Percentiles rank a stretch among this genome's conserved stretches.
These are phyloP conservation scores for Chaetodon trifascialis DNA, from an alignment of 2,113 vertebrate species.

Conservation along the genomic window DNA sequence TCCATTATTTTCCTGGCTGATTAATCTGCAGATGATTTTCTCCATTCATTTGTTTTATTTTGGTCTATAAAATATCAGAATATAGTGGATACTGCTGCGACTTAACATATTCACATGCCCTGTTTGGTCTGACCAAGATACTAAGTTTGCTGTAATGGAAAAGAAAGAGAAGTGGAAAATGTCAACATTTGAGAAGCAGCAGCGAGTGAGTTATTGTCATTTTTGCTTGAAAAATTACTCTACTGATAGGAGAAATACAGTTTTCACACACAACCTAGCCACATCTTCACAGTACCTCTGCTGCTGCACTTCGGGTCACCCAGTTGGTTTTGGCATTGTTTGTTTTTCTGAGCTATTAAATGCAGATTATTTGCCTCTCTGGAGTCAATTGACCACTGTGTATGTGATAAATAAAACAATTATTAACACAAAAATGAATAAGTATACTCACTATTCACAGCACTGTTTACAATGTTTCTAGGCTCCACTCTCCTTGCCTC, in stretches of 20 bases:
- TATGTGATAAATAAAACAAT: no score
- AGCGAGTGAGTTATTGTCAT: background rate
- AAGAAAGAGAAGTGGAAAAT: background rate
- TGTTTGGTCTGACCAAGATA: background rate
- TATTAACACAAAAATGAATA: background rate
- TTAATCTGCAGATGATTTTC: background rate
- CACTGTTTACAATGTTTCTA: conserved; percentile 45
- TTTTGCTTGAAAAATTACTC: no score
- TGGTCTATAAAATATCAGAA: background rate
- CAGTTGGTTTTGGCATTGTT: background rate
- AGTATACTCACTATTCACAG: background rate
- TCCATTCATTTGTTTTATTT: background rate
- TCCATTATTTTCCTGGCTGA: background rate
- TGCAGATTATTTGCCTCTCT: background rate
- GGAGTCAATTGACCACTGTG: background rate
- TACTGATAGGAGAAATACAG: no score
- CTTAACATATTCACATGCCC: background rate
- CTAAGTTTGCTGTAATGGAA: background rate
- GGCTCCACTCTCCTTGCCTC: conserved; percentile 48
- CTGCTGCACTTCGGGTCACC: background rate
- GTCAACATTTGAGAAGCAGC: no score
- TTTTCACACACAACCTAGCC: background rate
- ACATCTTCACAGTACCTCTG: background rate
- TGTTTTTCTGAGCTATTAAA: background rate
- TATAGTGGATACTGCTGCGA: background rate